Evolutionary conservation across 1,140 invertebrate genomes (phyloP).

Genomic region (Drosophila nigrodunni): DNA sequence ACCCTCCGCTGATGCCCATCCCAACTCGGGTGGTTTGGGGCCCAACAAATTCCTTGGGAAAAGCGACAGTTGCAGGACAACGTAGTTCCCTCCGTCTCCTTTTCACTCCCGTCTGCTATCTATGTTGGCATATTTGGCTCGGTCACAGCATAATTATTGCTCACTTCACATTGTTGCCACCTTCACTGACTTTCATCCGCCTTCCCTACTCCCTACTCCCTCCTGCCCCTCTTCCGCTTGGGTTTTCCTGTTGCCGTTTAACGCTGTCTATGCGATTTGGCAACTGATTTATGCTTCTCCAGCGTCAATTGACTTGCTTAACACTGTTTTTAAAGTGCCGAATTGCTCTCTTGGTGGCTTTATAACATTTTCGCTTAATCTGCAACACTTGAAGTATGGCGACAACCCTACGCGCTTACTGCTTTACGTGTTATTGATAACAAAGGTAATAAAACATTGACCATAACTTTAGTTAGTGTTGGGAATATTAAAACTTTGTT

Average conservation of each 20-base stretch:
- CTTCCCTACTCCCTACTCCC: no score
- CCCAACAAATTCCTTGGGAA: slow-evolving; percentile 43
- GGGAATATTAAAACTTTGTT: no score
- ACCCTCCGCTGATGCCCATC: no score
- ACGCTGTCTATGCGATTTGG: neutral
- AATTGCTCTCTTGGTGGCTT: neutral
- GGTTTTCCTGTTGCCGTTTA: slow-evolving; percentile 1
- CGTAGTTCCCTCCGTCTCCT: neutral
- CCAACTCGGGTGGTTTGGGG: no score
- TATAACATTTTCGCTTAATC: neutral
- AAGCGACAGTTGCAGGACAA: slow-evolving; percentile 39
- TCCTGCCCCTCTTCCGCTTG: no score
- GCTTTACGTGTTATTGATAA: neutral
- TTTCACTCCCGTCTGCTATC: neutral
- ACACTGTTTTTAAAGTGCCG: neutral
- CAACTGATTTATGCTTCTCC: slow-evolving; percentile 19
- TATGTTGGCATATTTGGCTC: slow-evolving; percentile 6
- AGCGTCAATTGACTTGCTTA: slow-evolving; percentile 16
- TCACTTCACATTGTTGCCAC: slow-evolving; percentile 24
- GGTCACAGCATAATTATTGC: slow-evolving; percentile 32
- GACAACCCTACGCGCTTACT: neutral
- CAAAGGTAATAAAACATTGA: neutral
- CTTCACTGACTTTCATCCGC: neutral
- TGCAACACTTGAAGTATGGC: neutral
- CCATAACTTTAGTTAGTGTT: no score